These are phyloP conservation scores for Cygnus olor DNA, from an alignment of 2,797 vertebrate genomes.

Conservation along the genomic window DNA sequence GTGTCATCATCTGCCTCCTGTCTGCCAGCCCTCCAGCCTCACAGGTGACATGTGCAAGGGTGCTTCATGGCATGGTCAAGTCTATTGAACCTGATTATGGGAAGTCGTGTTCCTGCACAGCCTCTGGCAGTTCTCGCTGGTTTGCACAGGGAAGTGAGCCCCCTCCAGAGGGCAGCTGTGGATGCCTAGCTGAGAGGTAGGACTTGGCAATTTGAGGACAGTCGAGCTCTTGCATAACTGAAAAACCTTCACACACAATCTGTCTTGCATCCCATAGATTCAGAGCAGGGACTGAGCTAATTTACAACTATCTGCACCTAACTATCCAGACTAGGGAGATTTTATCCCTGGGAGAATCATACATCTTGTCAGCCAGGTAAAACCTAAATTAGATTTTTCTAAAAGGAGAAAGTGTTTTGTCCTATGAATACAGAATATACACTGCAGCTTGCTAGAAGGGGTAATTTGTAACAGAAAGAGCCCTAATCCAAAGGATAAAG, in stretches of 20 bases:
- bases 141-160: neutral
- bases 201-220: neutral
- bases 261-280: neutral
- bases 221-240: neutral
- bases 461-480: neutral
- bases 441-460: neutral
- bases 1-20: neutral
- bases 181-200: neutral
- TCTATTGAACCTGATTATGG: neutral
- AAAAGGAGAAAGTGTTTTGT: neutral
- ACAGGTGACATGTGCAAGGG: neutral
- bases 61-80: accelerated
- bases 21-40: neutral
- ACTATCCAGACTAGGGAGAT: neutral
- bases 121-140: neutral
- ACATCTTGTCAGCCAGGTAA: neutral
- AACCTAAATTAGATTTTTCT: neutral
- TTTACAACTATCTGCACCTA: neutral
- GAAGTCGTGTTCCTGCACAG: accelerated
- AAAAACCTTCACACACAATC: neutral
- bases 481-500: neutral
- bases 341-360: neutral
- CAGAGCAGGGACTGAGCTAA: neutral
- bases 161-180: neutral
- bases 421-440: neutral